Evolutionary conservation across 2,888 invertebrate species (phyloP), one percentile per base, ranked within the genome.

Genomic region (Diarsia dahlii): DNA sequence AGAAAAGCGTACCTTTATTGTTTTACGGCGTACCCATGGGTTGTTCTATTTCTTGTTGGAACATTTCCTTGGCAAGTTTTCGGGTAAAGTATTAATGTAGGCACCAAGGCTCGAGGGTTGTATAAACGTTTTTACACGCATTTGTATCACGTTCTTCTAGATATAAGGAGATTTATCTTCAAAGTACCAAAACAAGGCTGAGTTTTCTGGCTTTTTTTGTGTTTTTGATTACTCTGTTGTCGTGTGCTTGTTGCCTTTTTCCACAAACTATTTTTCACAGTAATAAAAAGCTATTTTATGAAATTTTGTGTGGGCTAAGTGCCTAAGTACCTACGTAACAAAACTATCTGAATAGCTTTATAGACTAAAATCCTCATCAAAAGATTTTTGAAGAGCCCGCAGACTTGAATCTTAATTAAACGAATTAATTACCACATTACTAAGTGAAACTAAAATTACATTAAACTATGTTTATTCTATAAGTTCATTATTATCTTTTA

Each of bases 51-150:
- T 72, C 52, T 77, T 63, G 52, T 80, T 23, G 10, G 5, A 34
- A 56, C n/a, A 62, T 62, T 81, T 81, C 62, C 34, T 72, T 72
- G 54, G 34, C 13, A 68, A 71, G 60, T 39, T 79, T 71, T 54
- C 48, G 45, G 34, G 58, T 39, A 67, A 82, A 79, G 75, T 74
- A 74, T 78, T 71, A 56, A 67, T 50, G 56, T 71, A 65, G 66
- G 82, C 52, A 54, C 34, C 5, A 13, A n/a, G 45, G 15, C 56
- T 46, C 69, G 48, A 68, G 74, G 65, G 74, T 58, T 77, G 34
- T 56, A 28, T 72, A 74, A 82, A 86, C 60, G 64, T 74, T 84
- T 82, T 77, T 79, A 64, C 67, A 84, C 65, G 65, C 50, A 54
- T 78, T 78, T 74, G n/a, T 71, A 45, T 48, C 28, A 48, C 65